Evolutionary conservation across 2,113 vertebrate genomes (phyloP).

Genomic region (Cacatua alba): DNA sequence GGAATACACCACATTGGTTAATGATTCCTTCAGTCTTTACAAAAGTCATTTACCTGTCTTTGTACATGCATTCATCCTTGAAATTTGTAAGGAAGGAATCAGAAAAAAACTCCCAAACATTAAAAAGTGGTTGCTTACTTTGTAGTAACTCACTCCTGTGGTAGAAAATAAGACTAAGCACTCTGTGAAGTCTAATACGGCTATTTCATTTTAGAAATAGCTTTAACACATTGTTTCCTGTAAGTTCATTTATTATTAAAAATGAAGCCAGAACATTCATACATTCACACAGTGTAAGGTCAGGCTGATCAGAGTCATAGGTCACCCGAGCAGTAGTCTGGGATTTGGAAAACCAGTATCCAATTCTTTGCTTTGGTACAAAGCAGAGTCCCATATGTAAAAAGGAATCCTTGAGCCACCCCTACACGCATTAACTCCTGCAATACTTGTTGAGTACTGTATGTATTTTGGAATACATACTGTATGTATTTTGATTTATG

Average conservation of each 20-base stretch:
- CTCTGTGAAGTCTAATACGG: not conserved
- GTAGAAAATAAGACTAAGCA: constrained; percentile 18
- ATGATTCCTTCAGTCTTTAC: not conserved
- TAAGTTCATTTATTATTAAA: constrained; percentile 27
- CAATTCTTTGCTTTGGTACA: not conserved
- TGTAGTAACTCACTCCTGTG: not conserved
- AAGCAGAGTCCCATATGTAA: not conserved
- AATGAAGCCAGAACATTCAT: constrained; percentile 12
- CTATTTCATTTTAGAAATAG: constrained; percentile 4
- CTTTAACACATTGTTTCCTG: not conserved
- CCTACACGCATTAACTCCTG: not conserved
- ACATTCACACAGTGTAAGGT: not conserved
- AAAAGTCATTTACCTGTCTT: not conserved
- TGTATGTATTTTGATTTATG: accelerated
- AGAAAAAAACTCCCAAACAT: not conserved
- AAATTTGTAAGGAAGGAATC: not conserved
- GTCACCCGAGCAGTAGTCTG: not conserved
- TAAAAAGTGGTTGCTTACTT: not conserved
- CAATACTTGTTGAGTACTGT: not conserved
- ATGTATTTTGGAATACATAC: not conserved
- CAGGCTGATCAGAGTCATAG: not conserved
- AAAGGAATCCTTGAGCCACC: constrained; percentile 17
- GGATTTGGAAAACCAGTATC: constrained; percentile 2
- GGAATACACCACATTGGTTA: not conserved
- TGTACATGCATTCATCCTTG: not conserved